Conservation (phyloP, 2,113 vertebrate genomes). For the Anoplopoma fimbria region DNA sequence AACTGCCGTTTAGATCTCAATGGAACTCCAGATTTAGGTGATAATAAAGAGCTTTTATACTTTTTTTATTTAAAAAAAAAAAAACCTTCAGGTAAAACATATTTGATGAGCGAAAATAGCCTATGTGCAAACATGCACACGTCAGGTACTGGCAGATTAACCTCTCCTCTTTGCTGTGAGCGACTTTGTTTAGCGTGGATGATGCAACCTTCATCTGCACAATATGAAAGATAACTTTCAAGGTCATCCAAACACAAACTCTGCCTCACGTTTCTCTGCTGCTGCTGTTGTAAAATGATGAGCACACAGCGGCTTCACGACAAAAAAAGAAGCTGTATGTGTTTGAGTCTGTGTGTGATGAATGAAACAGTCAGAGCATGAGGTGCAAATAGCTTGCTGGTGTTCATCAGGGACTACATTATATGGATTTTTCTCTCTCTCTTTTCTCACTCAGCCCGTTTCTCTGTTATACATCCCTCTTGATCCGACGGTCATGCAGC, state of each 20-base stretch:
- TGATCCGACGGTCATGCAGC: slow-evolving; percentile 38
- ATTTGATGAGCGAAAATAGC: background rate
- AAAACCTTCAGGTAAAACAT: background rate
- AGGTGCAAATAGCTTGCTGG: slow-evolving; percentile 22
- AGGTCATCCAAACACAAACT: background rate
- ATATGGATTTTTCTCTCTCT: slow-evolving; percentile 23
- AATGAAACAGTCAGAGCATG: slow-evolving; percentile 27
- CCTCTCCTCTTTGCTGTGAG: slow-evolving; percentile 15
- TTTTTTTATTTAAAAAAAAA: no score
- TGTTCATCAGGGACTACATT: slow-evolving; percentile 26
- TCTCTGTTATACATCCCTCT: slow-evolving; percentile 8
- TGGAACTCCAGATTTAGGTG: no score
- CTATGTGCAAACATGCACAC: background rate
- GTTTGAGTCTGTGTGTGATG: slow-evolving; percentile 5
- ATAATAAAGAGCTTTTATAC: no score
- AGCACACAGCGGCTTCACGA: background rate
- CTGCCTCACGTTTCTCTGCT: background rate
- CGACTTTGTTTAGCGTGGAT: slow-evolving; percentile 7
- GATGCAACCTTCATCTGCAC: slow-evolving; percentile 6
- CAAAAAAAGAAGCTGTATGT: background rate
- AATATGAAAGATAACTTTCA: background rate
- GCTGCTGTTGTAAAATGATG: slow-evolving; percentile 1
- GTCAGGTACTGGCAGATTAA: slow-evolving; percentile 7
- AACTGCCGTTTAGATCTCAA: no score
- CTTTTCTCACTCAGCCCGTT: slow-evolving; percentile 13